Evolutionary conservation across 2,113 vertebrate genomes (phyloP).

Genomic region (Puma concolor): DNA sequence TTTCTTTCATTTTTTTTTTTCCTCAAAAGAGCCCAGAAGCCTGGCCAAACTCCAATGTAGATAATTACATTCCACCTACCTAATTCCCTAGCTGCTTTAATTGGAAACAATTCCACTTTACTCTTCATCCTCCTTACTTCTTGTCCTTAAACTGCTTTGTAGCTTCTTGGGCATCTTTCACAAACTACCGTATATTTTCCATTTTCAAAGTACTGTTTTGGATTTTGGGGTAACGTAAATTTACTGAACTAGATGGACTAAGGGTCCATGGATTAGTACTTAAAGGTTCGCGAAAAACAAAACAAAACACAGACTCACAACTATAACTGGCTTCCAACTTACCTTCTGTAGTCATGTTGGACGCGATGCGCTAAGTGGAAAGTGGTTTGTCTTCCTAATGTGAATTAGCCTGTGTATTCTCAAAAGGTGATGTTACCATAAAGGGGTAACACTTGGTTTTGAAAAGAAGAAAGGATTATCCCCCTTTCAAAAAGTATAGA

Average conservation of each 20-base stretch:
- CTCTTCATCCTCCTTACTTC: neutral
- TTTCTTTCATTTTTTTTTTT: neutral
- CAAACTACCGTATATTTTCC: neutral
- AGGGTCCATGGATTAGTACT: neutral
- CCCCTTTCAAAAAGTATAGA: neutral
- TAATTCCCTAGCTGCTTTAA: conserved; percentile 73
- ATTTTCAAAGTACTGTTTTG: neutral
- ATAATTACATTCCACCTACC: conserved; percentile 77
- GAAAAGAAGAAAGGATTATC: neutral
- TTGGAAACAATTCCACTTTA: conserved; percentile 62
- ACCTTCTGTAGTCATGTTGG: neutral
- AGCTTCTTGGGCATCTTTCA: neutral
- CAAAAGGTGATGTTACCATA: neutral
- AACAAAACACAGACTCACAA: neutral
- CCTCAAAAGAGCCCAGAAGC: neutral
- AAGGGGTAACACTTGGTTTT: neutral
- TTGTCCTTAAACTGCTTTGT: conserved; percentile 37
- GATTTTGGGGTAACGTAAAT: neutral
- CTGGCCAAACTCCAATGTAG: conserved; percentile 72
- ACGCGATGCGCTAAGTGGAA: neutral
- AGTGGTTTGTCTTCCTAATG: neutral
- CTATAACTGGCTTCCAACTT: neutral
- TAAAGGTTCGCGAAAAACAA: neutral
- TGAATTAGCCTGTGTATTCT: neutral
- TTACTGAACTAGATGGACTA: neutral